Evolutionary conservation across 53 echinoderm and acorn worm species (phyloP), one percentile per base, ranked within the genome.

Genomic region (Hippasteria phrygiana): DNA sequence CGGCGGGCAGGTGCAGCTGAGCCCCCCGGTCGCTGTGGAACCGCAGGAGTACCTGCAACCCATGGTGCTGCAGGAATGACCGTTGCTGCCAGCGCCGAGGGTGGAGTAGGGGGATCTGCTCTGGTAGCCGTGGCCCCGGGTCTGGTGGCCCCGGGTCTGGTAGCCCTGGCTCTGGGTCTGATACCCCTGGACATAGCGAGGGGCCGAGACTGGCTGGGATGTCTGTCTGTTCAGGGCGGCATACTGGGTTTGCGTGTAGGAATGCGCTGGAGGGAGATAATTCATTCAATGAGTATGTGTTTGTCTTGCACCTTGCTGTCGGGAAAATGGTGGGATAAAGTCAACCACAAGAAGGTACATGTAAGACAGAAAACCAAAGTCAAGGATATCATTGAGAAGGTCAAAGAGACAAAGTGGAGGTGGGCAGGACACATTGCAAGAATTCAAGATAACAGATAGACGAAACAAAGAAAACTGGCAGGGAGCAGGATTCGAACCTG

Each of bases 1-100:
- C 16, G 92, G 73, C 36, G 97, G 97, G 85, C 97, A 97, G 1
- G 89, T 88, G 62, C 97, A 97, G 36, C 50, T 86, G 37, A 87
- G 86, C 22, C 85, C 82, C 28, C 95, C 95, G 43, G 80, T 89
- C 28, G 55, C 43, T 20, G 69, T 62, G 35, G 88, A 87, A 11
- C 73, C 90, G 86, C 95, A 95, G 40, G 83, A 71, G 55, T 91
- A 93, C 70, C 90, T 81, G 55, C 95, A 95, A 5, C 93, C 95
- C 77, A 83, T 55, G 14, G 83, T 42, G 62, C 78, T 77, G 77
- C 95, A 95, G 64, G 88, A 89, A 34, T 65, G 37, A 26, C n/a
- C n/a, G n/a, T n/a, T n/a, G 43, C 72, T 6, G 56, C 37, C 27
- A 18, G 24, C 20, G 59, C 54, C 20, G 20, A 39, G 5, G 46